Conservation (phyloP, 2,888 invertebrate species). For the Stomorhina lunata region DNA sequence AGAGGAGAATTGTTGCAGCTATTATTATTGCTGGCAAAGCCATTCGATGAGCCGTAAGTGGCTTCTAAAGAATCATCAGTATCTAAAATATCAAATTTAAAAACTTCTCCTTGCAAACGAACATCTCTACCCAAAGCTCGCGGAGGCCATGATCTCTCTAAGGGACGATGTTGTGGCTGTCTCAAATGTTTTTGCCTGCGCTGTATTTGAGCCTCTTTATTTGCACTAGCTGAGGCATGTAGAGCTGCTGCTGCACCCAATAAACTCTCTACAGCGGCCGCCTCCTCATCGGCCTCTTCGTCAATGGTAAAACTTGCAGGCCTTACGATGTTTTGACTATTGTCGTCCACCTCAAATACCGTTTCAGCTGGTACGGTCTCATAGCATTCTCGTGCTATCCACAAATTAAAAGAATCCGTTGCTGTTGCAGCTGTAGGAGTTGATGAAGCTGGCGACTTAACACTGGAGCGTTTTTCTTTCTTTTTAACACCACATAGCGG, state of each 20-base stretch:
- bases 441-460: slow-evolving; percentile 67
- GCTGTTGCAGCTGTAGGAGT: slow-evolving; percentile 53
- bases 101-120: slow-evolving; percentile 87
- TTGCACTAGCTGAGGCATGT: slow-evolving; percentile 68
- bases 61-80: slow-evolving; percentile 83
- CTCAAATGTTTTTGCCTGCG: slow-evolving; percentile 71
- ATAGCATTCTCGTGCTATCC: slow-evolving; percentile 79
- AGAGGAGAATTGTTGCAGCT: slow-evolving; percentile 74
- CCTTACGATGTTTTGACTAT: slow-evolving; percentile 60
- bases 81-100: slow-evolving; percentile 91
- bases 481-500: slow-evolving; percentile 83
- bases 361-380: slow-evolving; percentile 79
- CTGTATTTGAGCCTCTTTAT: slow-evolving; percentile 62
- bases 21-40: slow-evolving; percentile 76
- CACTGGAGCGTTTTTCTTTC: slow-evolving; percentile 82
- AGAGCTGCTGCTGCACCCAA: slow-evolving; percentile 76
- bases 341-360: slow-evolving; percentile 73
- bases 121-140: slow-evolving; percentile 79
- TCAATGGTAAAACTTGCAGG: slow-evolving; percentile 66
- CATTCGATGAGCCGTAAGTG: slow-evolving; percentile 64
- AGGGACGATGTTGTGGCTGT: slow-evolving; percentile 84
- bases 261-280: slow-evolving; percentile 75
- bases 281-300: slow-evolving; percentile 72
- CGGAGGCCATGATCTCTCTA: slow-evolving; percentile 88
- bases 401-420: slow-evolving; percentile 73